These are phyloP conservation scores for Erebia aethiops DNA, from an alignment of 2,888 invertebrate genomes.

Conservation along the genomic window DNA sequence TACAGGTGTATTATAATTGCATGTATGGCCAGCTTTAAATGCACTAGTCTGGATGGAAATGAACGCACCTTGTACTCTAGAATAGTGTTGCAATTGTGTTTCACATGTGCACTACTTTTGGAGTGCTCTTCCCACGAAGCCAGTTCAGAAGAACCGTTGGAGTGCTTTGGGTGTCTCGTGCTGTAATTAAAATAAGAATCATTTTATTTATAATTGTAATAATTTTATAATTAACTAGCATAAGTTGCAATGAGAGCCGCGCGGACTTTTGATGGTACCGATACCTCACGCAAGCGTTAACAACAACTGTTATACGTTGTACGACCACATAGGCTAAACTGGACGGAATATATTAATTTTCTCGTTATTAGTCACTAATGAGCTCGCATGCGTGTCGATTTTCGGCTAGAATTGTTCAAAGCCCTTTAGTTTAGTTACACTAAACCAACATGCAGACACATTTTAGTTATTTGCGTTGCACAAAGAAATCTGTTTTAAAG, in stretches of 20 bases:
- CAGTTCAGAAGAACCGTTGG: conserved; percentile 91
- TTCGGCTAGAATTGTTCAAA: too few species aligned
- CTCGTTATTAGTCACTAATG: too few species aligned
- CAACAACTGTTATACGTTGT: too few species aligned
- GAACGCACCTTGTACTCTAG: conserved; percentile 11
- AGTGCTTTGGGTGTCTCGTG: conserved; percentile 90
- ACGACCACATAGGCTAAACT: too few species aligned
- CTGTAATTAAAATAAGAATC: conserved; percentile 72
- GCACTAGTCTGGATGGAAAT: conserved; percentile 22
- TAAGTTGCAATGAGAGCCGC: too few species aligned
- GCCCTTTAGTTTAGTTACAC: too few species aligned
- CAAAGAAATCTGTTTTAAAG: neutral
- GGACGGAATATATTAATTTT: too few species aligned
- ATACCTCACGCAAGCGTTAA: too few species aligned
- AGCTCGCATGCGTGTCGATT: neutral
- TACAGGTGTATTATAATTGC: neutral
- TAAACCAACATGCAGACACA: neutral
- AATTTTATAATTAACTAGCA: too few species aligned
- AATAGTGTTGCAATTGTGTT: conserved; percentile 25
- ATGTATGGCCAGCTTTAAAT: conserved; percentile 18
- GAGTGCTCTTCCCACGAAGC: conserved; percentile 90
- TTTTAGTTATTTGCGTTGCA: neutral
- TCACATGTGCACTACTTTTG: conserved; percentile 84
- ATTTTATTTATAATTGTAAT: neutral
- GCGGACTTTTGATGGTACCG: too few species aligned